A percentile compares a stretch with the other conserved stretches of the same genome.
These are phyloP conservation scores for Dendrolimus pini DNA, from an alignment of 2,888 invertebrate genomes.

Conservation along the genomic window DNA sequence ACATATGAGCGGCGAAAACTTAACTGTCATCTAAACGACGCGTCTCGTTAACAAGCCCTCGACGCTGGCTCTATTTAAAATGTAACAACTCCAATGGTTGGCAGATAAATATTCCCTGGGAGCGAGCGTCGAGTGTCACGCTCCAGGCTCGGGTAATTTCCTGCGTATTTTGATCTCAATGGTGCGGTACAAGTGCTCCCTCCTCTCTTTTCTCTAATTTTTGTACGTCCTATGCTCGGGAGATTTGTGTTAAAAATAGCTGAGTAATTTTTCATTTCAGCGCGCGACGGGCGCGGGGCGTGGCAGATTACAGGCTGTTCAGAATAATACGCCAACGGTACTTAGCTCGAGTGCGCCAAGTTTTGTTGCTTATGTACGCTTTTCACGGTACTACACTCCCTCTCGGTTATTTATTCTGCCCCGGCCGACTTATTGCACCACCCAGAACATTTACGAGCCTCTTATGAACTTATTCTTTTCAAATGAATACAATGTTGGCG, in stretches of 20 bases:
- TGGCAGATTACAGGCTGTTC: slow-evolving; percentile 72
- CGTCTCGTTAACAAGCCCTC: slow-evolving; percentile 55
- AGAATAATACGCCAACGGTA: slow-evolving; percentile 66
- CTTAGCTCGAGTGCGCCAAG: slow-evolving; percentile 58
- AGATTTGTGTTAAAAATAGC: slow-evolving; percentile 72
- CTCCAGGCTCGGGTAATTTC: slow-evolving; percentile 67
- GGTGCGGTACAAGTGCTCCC: slow-evolving; percentile 73
- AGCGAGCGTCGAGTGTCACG: slow-evolving; percentile 32
- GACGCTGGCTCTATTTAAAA: slow-evolving; percentile 68
- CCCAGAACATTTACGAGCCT: slow-evolving; percentile 43
- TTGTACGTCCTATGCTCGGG: slow-evolving; percentile 69
- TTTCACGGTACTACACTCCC: slow-evolving; percentile 48
- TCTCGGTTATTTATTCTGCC: slow-evolving; percentile 45
- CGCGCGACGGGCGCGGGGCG: slow-evolving; percentile 71
- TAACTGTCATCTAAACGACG: slow-evolving; percentile 38
- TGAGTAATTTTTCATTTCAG: slow-evolving; percentile 73
- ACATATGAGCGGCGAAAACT: slow-evolving; percentile 15
- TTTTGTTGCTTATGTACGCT: slow-evolving; percentile 55
- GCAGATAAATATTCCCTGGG: slow-evolving; percentile 64
- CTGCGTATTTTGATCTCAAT: slow-evolving; percentile 75
- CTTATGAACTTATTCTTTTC: slow-evolving; percentile 51
- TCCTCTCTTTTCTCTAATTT: slow-evolving; percentile 72
- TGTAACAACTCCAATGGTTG: slow-evolving; percentile 64
- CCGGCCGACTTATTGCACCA: slow-evolving; percentile 42
- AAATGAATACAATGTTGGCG: slow-evolving; percentile 44